Conservation (phyloP, 2,888 invertebrate genomes). For the Oscheius sp. region DNA sequence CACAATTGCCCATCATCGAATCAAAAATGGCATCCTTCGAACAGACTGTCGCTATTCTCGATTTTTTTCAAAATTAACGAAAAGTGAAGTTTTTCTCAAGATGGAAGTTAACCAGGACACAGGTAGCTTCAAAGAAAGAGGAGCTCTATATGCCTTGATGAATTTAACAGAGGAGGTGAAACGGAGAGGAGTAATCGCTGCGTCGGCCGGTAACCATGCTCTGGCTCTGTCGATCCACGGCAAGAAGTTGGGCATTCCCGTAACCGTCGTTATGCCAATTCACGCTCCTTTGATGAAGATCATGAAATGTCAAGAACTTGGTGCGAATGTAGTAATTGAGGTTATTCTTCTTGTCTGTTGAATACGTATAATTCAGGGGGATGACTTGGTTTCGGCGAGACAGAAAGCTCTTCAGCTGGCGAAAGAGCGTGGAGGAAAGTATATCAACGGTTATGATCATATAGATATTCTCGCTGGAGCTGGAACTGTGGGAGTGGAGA, state of each 20-base stretch:
- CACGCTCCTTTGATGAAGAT: constrained; percentile 95
- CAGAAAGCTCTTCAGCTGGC: constrained; percentile 81
- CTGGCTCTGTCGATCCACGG: constrained; percentile 84
- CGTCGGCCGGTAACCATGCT: constrained; percentile 93
- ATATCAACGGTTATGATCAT: constrained; percentile 80
- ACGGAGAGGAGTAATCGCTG: constrained; percentile 83
- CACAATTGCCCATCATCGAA: constrained; percentile 80
- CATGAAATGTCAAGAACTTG: constrained; percentile 83
- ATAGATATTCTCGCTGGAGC: constrained; percentile 93
- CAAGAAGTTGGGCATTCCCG: constrained; percentile 75
- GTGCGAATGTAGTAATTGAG: constrained; percentile 84
- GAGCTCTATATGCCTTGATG: constrained; percentile 86
- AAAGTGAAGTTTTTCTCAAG: constrained; percentile 88
- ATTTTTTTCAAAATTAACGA: constrained; percentile 78
- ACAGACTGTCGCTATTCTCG: constrained; percentile 90
- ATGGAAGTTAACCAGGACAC: constrained; percentile 91
- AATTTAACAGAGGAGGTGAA: constrained; percentile 80
- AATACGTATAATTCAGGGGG: constrained; percentile 75
- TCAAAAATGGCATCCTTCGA: constrained; percentile 70
- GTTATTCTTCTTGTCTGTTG: constrained; percentile 73
- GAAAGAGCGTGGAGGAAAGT: constrained; percentile 75
- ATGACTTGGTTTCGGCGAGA: constrained; percentile 75
- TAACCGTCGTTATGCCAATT: constrained; percentile 83
- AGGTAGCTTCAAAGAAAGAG: constrained; percentile 93
- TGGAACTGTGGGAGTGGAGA: constrained; percentile 90